Base-by-base conservation (phyloP, 92 coral and sea anemone genomes). In the Epizoanthus stellaris region DNA sequence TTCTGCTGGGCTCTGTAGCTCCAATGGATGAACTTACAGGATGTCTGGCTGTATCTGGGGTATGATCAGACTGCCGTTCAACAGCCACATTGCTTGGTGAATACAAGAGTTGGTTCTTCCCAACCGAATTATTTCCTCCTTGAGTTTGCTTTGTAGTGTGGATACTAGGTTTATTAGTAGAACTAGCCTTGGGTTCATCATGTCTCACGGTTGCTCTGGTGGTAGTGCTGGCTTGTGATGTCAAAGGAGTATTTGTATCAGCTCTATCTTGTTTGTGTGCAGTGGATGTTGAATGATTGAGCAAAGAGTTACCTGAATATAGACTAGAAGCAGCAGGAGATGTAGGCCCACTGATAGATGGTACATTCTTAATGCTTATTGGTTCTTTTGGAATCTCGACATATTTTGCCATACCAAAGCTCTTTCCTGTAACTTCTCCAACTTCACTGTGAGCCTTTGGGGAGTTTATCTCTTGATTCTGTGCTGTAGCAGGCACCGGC, bases 331-430 rank as follows among this genome's bases (percentile, higher is more conserved):
- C 1, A 12, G 23, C 45, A 52, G 52, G 6, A 62, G 83, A 12
- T 10, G 13, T 63, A 67, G 2, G 11, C 17, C 60, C 71, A 62
- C 1, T 3, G 14, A 79, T 25, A 17, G 40, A 79, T 36, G 70
- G 83, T 14, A 52, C 57, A 43, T 20, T 15, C 36, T 45, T 79
- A 10, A 40, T 70, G 20, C 83, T 79, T 40, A 79, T 61, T 43
- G 83, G 83, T 56, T 79, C 83, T 67, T 79, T 79, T 0, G 25
- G 59, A 67, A 10, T 43, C 38, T 64, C 39, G 1, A 12, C 17
- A 67, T 79, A 11, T 5, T 57, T 79, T 9, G 40, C 49, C 38
- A 61, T 5, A 42, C 30, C 30, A 62, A 20, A 36, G 15, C 47
- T 63, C 67, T 79, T 63, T 67, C 9, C 72, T 40, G 65, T 9